Percentiles rank a stretch among this genome's conserved stretches.
Conservation (phyloP, 2,888 invertebrate genomes). For the Physocephala rufipes region DNA sequence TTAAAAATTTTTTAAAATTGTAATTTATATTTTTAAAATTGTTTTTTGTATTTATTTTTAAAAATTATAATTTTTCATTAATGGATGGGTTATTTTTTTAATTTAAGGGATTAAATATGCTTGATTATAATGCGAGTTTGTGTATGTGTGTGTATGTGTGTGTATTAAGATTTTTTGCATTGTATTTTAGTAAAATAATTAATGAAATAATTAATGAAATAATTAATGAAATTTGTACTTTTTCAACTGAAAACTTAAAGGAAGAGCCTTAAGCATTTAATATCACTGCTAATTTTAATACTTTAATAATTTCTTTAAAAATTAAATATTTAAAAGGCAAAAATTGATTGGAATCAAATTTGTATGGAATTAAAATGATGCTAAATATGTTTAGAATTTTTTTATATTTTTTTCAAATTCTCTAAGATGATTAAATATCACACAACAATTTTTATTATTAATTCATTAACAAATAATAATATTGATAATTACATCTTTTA, state of each 20-base stretch:
- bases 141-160: background rate
- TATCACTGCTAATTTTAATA: too few relatives aligned
- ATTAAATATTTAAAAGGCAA: too few relatives aligned
- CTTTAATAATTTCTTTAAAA: too few relatives aligned
- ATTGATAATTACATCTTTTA: too few relatives aligned
- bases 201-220: too few relatives aligned
- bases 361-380: too few relatives aligned
- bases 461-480: slow-evolving; percentile 25
- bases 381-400: too few relatives aligned
- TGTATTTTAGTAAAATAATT: slow-evolving; percentile 43
- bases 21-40: slow-evolving; percentile 9
- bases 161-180: too few relatives aligned
- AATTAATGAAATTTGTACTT: slow-evolving; percentile 19
- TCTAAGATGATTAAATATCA: slow-evolving; percentile 7
- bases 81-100: slow-evolving; percentile 22
- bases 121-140: background rate
- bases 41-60: background rate
- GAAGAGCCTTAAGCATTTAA: too few relatives aligned
- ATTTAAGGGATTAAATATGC: background rate
- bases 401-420: too few relatives aligned
- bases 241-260: background rate
- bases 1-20: background rate
- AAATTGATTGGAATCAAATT: too few relatives aligned
- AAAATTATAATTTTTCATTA: slow-evolving; percentile 18
- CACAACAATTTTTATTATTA: slow-evolving; percentile 9